Evolutionary conservation across 1,140 invertebrate genomes (phyloP), one percentile per base, ranked within the genome.

Genomic region (Drosophila seguyi): DNA sequence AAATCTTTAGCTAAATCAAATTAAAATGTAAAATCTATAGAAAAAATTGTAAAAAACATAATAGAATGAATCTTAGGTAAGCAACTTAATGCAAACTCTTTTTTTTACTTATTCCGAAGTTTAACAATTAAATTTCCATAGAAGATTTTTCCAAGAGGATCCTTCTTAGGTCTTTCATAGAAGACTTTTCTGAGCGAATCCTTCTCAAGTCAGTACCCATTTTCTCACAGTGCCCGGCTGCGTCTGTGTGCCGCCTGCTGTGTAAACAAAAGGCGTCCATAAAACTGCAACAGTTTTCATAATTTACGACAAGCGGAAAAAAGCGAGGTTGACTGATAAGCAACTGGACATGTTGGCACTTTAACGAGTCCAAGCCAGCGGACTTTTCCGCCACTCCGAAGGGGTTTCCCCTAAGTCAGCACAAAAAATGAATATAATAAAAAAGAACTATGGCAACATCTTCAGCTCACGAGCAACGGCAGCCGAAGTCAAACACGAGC

Each of bases 271-370:
- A 50, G 75, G 68, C 47, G 66, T 74, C 42, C 56, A 65, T 76
- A 77, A 77, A 71, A 63, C 71, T 72, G 73, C 59, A 62, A 72
- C 71, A 80, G 56, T 69, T 71, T 62, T 59, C 81, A 84, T 84
- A 90, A 88, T 88, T 88, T 88, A 88, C 77, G 84, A 88, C 85
- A 73, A 53, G 65, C 65, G 52, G 72, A 62, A 29, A 65, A 75
- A 86, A 69, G 61, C 18, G 31, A 38, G 45, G 55, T 61, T 90
- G 80, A 84, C 84, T 88, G 85, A 88, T 88, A 88, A 88, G 84
- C 75, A 38, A 22, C 55, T 75, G 41, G 63, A 59, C 77, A 59
- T 75, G 71, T 73, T 73, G 67, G 53, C 67, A 73, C 69, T 73
- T 59, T 47, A 63, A 59, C 72, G 65, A 75, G 58, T 39, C 45